phyloP scores from a whole-genome alignment of 53 echinoderm and acorn worm species.

The Glandiceps talaboti region DNA sequence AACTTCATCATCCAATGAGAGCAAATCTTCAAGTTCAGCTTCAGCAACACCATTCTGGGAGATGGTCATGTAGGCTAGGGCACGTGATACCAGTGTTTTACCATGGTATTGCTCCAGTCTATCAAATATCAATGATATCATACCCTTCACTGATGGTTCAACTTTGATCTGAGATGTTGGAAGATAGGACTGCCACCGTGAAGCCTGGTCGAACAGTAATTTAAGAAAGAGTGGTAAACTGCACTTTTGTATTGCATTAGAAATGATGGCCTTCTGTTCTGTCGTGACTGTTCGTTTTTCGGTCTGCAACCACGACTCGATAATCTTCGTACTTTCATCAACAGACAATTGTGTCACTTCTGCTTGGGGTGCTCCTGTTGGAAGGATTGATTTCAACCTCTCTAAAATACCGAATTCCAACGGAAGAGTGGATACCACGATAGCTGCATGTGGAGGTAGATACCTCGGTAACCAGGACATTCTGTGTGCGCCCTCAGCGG shows the following conservation, averaged over 20 bases:
- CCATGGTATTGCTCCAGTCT: no score
- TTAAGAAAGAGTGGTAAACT: conserved; percentile 30
- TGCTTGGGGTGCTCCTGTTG: not conserved
- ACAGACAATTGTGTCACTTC: conserved; percentile 16
- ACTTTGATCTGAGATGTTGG: conserved; percentile 13
- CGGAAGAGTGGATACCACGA: conserved; percentile 27
- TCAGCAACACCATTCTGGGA: conserved; percentile 30
- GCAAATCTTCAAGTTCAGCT: conserved; percentile 23
- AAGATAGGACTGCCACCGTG: conserved; percentile 24
- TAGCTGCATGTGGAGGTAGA: conserved; percentile 17
- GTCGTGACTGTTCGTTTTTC: conserved; percentile 8
- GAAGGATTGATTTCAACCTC: conserved; percentile 9
- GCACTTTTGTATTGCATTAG: conserved; percentile 15
- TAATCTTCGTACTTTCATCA: conserved; percentile 14
- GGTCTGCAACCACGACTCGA: conserved; percentile 16
- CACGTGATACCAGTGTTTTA: no score
- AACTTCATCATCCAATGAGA: no score
- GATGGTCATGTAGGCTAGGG: no score
- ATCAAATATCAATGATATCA: conserved; percentile 23
- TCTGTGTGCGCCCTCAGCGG: conserved; percentile 27
- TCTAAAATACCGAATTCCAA: conserved; percentile 21
- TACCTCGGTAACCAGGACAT: conserved; percentile 35
- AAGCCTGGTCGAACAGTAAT: no score
- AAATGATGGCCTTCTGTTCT: conserved; percentile 12
- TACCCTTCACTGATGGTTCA: no score